Evolutionary conservation across 2,797 vertebrate genomes (phyloP), one percentile per base, ranked within the genome.

Genomic region (Streptopelia turtur): DNA sequence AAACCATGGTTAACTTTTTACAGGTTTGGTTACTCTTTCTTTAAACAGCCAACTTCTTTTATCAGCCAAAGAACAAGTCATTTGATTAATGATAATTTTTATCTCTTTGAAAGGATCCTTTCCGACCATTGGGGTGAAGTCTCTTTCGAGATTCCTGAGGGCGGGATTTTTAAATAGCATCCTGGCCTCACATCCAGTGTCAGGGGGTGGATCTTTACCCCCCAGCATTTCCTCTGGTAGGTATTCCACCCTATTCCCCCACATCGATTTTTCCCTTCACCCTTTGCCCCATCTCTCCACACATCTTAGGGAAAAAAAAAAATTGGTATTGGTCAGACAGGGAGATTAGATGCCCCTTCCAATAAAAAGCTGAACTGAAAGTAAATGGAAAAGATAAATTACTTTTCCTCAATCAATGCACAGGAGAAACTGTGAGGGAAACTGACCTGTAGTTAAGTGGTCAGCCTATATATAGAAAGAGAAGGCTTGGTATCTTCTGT

Each of bases 21-120:
- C 74, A 75, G 24, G 64, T 85, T 65, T 89, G 23, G 14, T 93
- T 93, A 68, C 66, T 91, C 84, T 97, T 49, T 87, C 74, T 83
- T 89, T 94, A 91, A 96, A 90, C 87, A 89, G 87, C 89, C 93
- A 78, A 33, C 61, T 95, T 78, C n/a, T 96, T 96, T 95, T 95
- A 61, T 63, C 72, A 96, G 66, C 43, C 50, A 84, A 93, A 93
- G 89, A 87, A 76, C 43, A 84, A 76, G 24, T 27, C 90, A 33
- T 93, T 91, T 98, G 63, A 97, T 96, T 97, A 97, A 97, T 96
- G 74, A 92, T 94, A 7, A 86, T 97, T 98, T 98, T 97, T 98
- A 81, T 98, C 96, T 98, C 90, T 97, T 98, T 97, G 85, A 96
- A 98, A 98, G 98, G 98, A 97, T 98, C 98, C 95, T 98, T 98